phyloP scores from a whole-genome alignment of 2,888 invertebrate genomes.

The Choreutis nemorana region DNA sequence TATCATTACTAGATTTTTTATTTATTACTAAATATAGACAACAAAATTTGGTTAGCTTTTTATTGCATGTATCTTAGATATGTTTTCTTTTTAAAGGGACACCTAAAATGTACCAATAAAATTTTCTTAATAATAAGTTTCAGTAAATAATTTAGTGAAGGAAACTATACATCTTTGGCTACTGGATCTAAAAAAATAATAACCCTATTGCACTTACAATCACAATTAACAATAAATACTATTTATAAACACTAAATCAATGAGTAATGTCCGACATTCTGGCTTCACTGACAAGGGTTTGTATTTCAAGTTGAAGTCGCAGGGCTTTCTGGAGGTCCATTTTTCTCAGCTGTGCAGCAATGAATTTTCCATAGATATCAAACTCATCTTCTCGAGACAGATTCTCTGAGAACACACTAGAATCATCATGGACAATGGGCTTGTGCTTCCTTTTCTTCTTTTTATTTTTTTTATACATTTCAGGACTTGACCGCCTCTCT shows the following conservation, averaged over 20 bases:
- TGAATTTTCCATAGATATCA: constrained; percentile 43
- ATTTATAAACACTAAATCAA: too few relatives aligned
- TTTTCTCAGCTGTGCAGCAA: constrained; percentile 35
- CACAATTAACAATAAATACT: too few relatives aligned
- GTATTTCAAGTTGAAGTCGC: constrained; percentile 33
- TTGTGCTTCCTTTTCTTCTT: constrained; percentile 31
- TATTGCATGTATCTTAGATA: too few relatives aligned
- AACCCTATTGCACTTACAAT: too few relatives aligned
- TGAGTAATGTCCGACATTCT: constrained; percentile 24
- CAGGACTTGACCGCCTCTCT: constrained; percentile 14
- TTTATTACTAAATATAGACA: background rate
- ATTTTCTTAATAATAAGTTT: too few relatives aligned
- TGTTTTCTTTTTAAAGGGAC: too few relatives aligned
- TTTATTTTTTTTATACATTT: constrained; percentile 23
- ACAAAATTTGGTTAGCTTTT: too few relatives aligned
- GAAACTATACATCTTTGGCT: too few relatives aligned
- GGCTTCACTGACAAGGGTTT: constrained; percentile 35
- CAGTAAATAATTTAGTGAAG: too few relatives aligned
- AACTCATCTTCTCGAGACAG: constrained; percentile 33
- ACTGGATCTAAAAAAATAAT: too few relatives aligned
- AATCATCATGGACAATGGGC: constrained; percentile 16
- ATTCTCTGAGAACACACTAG: constrained; percentile 11
- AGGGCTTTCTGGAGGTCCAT: constrained; percentile 34
- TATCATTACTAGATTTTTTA: background rate
- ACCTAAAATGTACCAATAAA: too few relatives aligned